Conservation (phyloP, 2,797 vertebrate species). For the Gallinago solitaria region DNA sequence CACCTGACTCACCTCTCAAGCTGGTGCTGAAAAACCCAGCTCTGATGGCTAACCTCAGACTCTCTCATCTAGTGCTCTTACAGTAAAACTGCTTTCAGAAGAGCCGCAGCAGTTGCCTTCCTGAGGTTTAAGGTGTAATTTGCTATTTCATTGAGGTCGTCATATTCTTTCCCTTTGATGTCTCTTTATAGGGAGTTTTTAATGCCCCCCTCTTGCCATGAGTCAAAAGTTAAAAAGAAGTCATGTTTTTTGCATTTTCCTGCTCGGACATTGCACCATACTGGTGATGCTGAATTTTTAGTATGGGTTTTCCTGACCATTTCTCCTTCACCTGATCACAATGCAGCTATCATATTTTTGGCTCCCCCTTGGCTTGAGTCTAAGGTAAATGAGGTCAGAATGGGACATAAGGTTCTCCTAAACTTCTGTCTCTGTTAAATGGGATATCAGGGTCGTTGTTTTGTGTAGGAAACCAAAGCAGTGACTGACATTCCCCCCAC, state of each 20-base stretch:
- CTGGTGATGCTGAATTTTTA: neutral
- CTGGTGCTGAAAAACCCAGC: neutral
- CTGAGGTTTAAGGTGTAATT: neutral
- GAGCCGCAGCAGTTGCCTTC: neutral
- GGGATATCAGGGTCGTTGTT: neutral
- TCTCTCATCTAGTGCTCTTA: neutral
- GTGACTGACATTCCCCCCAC: neutral
- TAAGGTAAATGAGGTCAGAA: neutral
- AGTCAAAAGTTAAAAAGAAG: neutral
- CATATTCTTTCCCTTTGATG: neutral
- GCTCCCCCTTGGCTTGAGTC: neutral
- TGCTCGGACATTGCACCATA: neutral
- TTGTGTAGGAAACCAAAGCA: neutral
- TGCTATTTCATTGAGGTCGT: neutral
- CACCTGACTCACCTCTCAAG: neutral
- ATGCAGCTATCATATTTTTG: neutral
- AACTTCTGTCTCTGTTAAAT: neutral
- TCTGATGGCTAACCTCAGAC: neutral
- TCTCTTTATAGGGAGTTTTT: neutral
- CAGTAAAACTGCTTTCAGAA: neutral
- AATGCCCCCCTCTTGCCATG: accelerated
- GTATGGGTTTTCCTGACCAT: neutral
- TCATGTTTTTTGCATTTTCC: neutral
- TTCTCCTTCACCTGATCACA: neutral
- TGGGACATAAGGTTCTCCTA: neutral